Percentiles rank a stretch among this genome's conserved stretches.
Evolutionary conservation across 2,113 vertebrate genomes (phyloP).

Genomic region (Periophthalmus modestus): DNA sequence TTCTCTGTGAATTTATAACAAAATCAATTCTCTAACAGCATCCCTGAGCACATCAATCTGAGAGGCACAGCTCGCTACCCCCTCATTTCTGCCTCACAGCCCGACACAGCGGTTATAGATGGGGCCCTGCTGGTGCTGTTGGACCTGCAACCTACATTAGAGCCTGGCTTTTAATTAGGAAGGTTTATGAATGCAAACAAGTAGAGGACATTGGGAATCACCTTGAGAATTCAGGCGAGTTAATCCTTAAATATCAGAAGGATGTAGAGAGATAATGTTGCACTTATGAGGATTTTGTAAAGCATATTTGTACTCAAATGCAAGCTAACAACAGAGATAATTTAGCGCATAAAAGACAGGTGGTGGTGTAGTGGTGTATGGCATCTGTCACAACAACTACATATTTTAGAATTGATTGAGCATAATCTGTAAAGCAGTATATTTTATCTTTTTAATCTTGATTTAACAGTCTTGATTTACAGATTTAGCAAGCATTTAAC

Average conservation of each 20-base stretch:
- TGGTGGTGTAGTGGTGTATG: background rate
- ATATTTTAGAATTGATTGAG: too few species aligned
- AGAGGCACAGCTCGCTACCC: constrained; percentile 51
- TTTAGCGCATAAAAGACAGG: background rate
- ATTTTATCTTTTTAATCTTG: too few species aligned
- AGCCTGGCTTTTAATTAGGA: constrained; percentile 61
- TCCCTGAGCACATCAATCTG: constrained; percentile 68
- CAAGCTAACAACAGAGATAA: background rate
- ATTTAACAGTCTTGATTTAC: too few species aligned
- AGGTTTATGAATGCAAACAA: constrained; percentile 49
- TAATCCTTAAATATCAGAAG: background rate
- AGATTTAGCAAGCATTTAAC: too few species aligned
- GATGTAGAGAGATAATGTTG: background rate
- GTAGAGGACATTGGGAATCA: constrained; percentile 53
- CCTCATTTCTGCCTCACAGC: constrained; percentile 59
- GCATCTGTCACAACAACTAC: too few species aligned
- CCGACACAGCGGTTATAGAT: constrained; percentile 49
- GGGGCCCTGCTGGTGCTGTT: constrained; percentile 51
- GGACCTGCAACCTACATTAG: constrained; percentile 30
- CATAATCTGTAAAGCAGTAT: too few species aligned
- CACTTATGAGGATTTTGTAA: background rate
- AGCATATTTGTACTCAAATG: background rate
- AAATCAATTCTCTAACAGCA: constrained; percentile 74
- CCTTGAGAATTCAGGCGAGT: constrained; percentile 59
- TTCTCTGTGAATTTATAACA: constrained; percentile 73